Percentiles rank a stretch among this genome's conserved stretches.
Evolutionary conservation across 2,797 vertebrate species (phyloP).

Genomic region (Fringilla coelebs): DNA sequence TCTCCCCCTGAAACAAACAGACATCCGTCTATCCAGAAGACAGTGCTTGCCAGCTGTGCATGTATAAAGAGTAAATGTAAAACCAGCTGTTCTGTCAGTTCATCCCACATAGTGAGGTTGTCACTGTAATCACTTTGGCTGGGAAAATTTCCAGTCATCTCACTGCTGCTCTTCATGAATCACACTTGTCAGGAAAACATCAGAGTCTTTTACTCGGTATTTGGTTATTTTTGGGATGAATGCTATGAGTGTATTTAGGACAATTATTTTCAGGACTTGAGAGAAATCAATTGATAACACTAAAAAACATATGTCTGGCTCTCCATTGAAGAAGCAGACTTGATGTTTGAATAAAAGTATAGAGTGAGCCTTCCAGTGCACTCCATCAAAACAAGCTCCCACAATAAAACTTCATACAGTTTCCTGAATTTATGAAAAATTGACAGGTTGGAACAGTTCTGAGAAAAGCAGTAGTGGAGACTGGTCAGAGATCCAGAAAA

Average conservation of each 20-base stretch:
- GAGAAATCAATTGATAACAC: constrained; percentile 25
- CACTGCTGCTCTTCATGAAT: constrained; percentile 46
- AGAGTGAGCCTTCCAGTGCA: not conserved
- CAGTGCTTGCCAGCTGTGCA: constrained; percentile 43
- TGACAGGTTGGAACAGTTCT: not conserved
- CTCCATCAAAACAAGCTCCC: not conserved
- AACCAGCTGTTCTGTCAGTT: constrained; percentile 59
- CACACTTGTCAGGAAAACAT: constrained; percentile 40
- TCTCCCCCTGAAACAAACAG: constrained; percentile 33
- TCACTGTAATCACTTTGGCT: constrained; percentile 50
- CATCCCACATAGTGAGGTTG: constrained; percentile 39
- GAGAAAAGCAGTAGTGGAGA: not conserved
- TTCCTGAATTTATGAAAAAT: constrained; percentile 3
- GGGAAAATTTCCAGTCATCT: constrained; percentile 58
- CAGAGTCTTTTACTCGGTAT: not conserved
- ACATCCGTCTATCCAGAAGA: constrained; percentile 39
- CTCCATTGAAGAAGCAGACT: not conserved
- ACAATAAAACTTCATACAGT: not conserved
- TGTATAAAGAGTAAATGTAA: constrained; percentile 55
- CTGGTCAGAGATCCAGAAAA: not conserved
- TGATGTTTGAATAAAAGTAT: not conserved
- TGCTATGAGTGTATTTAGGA: not conserved
- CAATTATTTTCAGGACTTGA: constrained; percentile 42
- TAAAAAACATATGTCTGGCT: constrained; percentile 13
- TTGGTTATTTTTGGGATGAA: constrained; percentile 50